Conservation (phyloP, 1,140 invertebrate genomes). For the Schlechtendalia chinensis region DNA sequence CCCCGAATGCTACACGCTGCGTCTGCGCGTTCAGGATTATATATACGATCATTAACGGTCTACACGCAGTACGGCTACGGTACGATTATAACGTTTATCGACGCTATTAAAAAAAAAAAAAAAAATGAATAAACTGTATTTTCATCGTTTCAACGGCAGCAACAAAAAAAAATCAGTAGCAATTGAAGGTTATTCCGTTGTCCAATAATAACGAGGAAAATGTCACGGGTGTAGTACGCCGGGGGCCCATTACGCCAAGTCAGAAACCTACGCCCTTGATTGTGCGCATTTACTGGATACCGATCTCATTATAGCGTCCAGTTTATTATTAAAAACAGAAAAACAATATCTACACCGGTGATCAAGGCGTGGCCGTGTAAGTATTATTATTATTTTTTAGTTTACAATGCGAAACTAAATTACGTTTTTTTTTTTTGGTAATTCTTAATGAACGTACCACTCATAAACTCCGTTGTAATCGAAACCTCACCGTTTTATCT, state of each 20-base stretch:
- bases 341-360: neutral
- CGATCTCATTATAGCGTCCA: neutral
- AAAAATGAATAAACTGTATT: too few species aligned
- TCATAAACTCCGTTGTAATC: neutral
- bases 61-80: too few species aligned
- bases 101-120: too few species aligned
- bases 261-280: slow-evolving; percentile 21
- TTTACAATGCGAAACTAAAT: slow-evolving; percentile 2
- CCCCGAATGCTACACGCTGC: too few species aligned
- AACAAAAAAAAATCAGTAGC: too few species aligned
- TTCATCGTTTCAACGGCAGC: too few species aligned
- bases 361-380: slow-evolving; percentile 11
- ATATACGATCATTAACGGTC: too few species aligned
- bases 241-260: too few species aligned
- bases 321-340: neutral
- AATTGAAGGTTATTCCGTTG: neutral
- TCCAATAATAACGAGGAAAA: neutral
- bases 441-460: neutral
- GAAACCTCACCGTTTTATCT: neutral
- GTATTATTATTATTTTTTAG: neutral
- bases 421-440: neutral
- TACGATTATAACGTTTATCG: too few species aligned
- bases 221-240: neutral
- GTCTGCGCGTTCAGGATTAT: too few species aligned
- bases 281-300: neutral